Conservation (phyloP, 1,140 invertebrate species). For the Dendrolimus kikuchii region DNA sequence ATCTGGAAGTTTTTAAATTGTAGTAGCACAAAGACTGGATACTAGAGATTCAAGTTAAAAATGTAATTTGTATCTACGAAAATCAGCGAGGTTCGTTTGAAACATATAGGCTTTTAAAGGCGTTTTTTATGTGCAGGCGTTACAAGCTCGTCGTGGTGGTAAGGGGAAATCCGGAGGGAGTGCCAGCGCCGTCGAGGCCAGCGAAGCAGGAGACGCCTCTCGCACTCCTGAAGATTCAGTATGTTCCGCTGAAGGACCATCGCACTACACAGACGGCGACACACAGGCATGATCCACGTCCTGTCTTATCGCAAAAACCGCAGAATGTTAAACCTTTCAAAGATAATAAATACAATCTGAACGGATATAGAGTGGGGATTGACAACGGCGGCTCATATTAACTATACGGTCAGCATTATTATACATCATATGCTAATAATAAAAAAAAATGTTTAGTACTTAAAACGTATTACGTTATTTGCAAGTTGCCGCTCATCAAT, state of each 20-base stretch:
- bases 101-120: neutral
- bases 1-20: no score
- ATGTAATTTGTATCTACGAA: neutral
- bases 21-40: neutral
- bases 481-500: no score
- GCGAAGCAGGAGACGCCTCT: constrained; percentile 78
- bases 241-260: constrained; percentile 82
- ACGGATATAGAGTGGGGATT: no score
- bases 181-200: constrained; percentile 72
- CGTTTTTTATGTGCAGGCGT: constrained; percentile 29
- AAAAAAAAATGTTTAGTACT: no score
- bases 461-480: no score
- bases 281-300: constrained; percentile 28
- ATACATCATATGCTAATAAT: no score
- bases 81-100: no score
- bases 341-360: no score
- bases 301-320: neutral
- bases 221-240: constrained; percentile 81
- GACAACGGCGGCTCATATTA: no score
- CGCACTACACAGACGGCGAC: constrained; percentile 64
- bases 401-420: no score
- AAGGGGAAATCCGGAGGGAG: constrained; percentile 73
- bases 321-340: no score
- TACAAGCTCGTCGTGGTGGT: constrained; percentile 73
- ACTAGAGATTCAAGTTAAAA: neutral